These are phyloP conservation scores for Sarcophaga bullata DNA, from an alignment of 1,140 invertebrate species.

Conservation along the genomic window DNA sequence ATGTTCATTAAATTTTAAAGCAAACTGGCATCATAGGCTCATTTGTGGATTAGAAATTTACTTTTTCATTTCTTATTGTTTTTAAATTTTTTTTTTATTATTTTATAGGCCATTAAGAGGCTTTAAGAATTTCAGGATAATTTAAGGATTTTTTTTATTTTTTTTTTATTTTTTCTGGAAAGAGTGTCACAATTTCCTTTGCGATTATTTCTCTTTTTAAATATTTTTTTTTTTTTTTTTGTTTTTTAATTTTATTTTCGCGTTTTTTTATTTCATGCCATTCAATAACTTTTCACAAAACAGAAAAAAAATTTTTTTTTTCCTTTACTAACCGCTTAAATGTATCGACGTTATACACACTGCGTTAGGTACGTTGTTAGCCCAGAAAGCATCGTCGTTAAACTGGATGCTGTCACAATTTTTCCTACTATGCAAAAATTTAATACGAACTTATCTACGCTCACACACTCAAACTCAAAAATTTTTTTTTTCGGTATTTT, in stretches of 20 bases:
- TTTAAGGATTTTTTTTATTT: neutral
- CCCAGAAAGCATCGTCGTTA: conserved; percentile 37
- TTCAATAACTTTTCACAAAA: neutral
- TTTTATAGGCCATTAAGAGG: too few species aligned
- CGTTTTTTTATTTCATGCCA: neutral
- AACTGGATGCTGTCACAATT: conserved; percentile 34
- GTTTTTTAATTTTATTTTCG: neutral
- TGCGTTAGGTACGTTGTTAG: conserved; percentile 32
- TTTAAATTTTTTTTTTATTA: too few species aligned
- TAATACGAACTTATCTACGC: too few species aligned
- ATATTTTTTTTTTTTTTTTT: neutral
- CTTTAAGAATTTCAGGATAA: too few species aligned
- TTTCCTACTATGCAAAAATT: neutral
- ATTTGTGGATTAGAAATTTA: too few species aligned
- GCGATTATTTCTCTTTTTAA: neutral
- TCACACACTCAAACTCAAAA: neutral
- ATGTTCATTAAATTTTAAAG: too few species aligned
- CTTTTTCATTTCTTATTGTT: too few species aligned
- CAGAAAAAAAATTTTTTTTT: neutral
- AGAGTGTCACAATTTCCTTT: neutral
- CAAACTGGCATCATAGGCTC: too few species aligned
- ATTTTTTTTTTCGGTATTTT: neutral
- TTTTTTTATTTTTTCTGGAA: neutral
- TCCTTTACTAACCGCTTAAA: neutral
- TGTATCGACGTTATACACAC: neutral